phyloP scores from a whole-genome alignment of 2,113 vertebrate genomes.

The Ramphastos sulfuratus region DNA sequence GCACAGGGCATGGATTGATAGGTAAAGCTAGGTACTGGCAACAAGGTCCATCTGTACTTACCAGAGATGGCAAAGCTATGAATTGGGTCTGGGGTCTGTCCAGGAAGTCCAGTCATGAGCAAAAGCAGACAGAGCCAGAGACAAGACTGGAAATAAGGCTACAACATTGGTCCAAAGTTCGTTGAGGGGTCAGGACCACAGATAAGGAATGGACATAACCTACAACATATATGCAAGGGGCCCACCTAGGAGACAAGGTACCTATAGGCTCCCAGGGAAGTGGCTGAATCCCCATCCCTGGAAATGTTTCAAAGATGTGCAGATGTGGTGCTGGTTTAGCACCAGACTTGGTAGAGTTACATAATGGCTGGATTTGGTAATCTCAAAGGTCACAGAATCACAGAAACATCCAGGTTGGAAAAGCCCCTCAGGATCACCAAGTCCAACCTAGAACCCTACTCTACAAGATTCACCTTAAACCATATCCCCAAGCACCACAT shows the following conservation, averaged over 20 bases:
- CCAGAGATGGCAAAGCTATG: neutral
- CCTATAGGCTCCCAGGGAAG: too few species aligned
- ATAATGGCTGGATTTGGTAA: too few species aligned
- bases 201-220: neutral
- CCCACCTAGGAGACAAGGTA: neutral
- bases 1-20: neutral
- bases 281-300: too few species aligned
- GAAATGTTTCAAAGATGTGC: too few species aligned
- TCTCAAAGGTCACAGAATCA: too few species aligned
- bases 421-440: too few species aligned
- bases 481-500: too few species aligned
- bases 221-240: accelerated
- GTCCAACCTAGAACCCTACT: too few species aligned
- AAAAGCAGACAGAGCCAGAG: neutral
- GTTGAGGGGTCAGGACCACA: neutral
- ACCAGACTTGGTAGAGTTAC: too few species aligned
- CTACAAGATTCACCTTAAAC: too few species aligned
- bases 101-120: neutral
- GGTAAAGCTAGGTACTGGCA: neutral
- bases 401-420: too few species aligned
- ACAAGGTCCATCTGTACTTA: neutral
- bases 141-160: neutral
- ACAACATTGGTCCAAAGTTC: neutral
- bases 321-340: too few species aligned
- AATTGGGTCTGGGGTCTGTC: neutral